Conservation (phyloP, 2,888 invertebrate species). For the Hipparchia sbordonii region DNA sequence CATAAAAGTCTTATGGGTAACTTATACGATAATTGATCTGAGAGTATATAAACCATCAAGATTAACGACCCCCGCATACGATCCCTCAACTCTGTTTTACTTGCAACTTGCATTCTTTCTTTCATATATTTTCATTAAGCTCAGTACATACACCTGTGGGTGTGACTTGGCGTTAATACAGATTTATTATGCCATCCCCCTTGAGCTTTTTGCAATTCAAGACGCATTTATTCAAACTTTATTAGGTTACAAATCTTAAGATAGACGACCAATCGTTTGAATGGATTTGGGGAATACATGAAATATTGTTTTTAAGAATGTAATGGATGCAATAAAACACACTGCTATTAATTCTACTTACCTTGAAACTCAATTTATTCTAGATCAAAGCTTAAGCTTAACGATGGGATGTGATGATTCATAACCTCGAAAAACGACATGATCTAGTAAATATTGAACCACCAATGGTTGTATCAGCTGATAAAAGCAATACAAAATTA, state of each 20-base stretch:
- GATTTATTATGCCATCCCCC: constrained; percentile 67
- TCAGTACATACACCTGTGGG: constrained; percentile 55
- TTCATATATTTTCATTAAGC: constrained; percentile 71
- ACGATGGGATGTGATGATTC: too few species aligned
- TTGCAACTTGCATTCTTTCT: constrained; percentile 13
- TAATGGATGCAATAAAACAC: not conserved
- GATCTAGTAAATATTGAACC: too few species aligned
- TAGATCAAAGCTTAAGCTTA: not conserved
- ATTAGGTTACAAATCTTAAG: constrained; percentile 36
- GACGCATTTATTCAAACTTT: constrained; percentile 38
- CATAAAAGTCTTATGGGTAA: not conserved
- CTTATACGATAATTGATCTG: not conserved
- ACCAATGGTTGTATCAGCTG: not conserved
- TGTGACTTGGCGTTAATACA: constrained; percentile 64
- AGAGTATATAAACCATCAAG: not conserved
- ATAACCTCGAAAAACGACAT: not conserved
- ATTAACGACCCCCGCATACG: not conserved
- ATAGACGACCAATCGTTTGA: constrained; percentile 27
- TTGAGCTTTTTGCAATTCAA: constrained; percentile 57
- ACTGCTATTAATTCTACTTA: not conserved
- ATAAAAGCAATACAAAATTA: not conserved
- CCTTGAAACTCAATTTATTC: not conserved
- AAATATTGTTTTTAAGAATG: not conserved
- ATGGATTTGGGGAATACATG: not conserved
- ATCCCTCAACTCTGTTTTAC: constrained; percentile 9